These are phyloP conservation scores for Xiphias gladius DNA, from an alignment of 2,113 vertebrate genomes.

Conservation along the genomic window DNA sequence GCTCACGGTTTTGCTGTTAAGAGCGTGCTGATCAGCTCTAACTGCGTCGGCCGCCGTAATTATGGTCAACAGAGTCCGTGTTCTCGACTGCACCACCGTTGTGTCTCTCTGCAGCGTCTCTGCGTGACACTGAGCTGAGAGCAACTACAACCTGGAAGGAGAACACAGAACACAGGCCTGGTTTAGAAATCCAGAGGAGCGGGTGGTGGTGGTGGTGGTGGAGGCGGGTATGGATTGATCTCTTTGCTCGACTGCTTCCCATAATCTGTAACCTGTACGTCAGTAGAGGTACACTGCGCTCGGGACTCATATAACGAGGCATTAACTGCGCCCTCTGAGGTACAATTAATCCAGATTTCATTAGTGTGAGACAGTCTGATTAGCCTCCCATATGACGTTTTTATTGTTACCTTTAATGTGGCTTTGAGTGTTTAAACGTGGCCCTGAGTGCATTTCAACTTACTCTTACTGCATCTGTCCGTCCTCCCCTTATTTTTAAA, in stretches of 20 bases:
- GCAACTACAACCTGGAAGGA: slow-evolving; percentile 57
- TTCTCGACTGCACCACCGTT: slow-evolving; percentile 34
- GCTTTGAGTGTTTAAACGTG: slow-evolving; percentile 19
- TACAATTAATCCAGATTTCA: slow-evolving; percentile 39
- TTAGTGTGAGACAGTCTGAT: slow-evolving; percentile 30
- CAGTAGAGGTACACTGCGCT: slow-evolving; percentile 16
- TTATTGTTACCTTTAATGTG: slow-evolving; percentile 37
- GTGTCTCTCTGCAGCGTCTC: slow-evolving; percentile 18
- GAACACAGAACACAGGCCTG: slow-evolving; percentile 21
- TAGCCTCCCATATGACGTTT: slow-evolving; percentile 10
- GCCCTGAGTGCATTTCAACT: slow-evolving; percentile 22
- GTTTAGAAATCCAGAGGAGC: slow-evolving; percentile 46
- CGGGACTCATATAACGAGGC: slow-evolving; percentile 38
- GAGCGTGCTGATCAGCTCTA: slow-evolving; percentile 13
- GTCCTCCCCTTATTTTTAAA: slow-evolving; percentile 39
- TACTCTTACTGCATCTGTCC: neutral
- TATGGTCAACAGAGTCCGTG: slow-evolving; percentile 13
- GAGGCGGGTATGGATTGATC: slow-evolving; percentile 54
- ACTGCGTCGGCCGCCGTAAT: slow-evolving; percentile 16
- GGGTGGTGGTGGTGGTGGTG: neutral
- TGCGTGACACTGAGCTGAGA: slow-evolving; percentile 30
- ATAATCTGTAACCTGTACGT: slow-evolving; percentile 73
- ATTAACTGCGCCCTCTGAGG: slow-evolving; percentile 39
- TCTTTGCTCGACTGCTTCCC: slow-evolving; percentile 68
- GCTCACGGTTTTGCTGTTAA: neutral